Conservation (phyloP, 2,113 vertebrate genomes). For the Shinisaurus crocodilurus region DNA sequence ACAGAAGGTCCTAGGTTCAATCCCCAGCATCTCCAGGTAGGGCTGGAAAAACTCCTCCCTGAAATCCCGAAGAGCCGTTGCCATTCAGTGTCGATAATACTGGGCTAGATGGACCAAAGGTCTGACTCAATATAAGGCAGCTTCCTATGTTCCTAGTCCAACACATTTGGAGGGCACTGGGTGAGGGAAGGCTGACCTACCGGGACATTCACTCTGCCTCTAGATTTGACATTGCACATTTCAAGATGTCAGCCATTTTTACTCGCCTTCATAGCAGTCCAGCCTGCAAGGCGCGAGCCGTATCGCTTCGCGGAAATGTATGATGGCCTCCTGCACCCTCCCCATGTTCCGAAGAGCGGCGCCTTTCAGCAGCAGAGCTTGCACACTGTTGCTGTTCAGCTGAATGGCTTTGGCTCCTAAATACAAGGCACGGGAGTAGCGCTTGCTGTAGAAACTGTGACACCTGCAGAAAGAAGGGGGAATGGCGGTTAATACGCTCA, state of each 20-base stretch:
- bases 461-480: conserved; percentile 78
- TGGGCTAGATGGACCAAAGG: no score
- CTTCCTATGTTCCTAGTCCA: no score
- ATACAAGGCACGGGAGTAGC: conserved; percentile 95
- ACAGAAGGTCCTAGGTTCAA: no score
- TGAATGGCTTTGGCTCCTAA: conserved; percentile 98
- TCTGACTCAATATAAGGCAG: no score
- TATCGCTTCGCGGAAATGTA: conserved; percentile 97
- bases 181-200: no score
- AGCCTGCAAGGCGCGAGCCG: conserved; percentile 92
- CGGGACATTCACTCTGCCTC: not conserved
- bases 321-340: conserved; percentile 96
- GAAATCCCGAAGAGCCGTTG: no score
- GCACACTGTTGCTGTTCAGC: conserved; percentile 97
- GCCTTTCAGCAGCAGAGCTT: conserved; percentile 94
- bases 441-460: conserved; percentile 98
- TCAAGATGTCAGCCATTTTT: not conserved
- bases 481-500: accelerated
- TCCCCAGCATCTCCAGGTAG: no score
- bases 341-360: conserved; percentile 96
- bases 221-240: not conserved
- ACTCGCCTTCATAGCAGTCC: conserved; percentile 95
- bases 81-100: no score
- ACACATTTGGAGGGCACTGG: not conserved
- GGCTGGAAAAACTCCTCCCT: no score